Evolutionary conservation across 2,113 vertebrate species (phyloP), one percentile per base, ranked within the genome.

Genomic region (Sylvia atricapilla): DNA sequence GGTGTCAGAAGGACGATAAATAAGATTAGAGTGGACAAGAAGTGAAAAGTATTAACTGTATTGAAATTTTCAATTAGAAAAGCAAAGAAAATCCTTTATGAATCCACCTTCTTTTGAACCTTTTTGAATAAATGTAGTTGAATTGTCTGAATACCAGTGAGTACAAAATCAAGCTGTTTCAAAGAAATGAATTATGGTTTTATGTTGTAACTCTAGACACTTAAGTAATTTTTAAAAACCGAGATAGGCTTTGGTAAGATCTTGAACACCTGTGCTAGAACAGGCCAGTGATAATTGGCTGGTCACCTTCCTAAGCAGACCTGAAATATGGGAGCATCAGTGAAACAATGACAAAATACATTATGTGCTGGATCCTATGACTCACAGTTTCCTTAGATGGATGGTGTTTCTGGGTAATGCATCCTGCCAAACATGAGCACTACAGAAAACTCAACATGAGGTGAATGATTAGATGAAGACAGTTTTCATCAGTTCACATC

Each of bases 1-100:
- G 84, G 80, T 97, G 90, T 97, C 97, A 98, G 91, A 96, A 82
- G 88, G 88, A 96, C 90, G 97, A 92, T 97, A 97, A 97, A 95
- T 96, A 97, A 95, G 94, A 98, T 97, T 93, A 93, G 94, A 97
- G 90, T 97, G 96, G 96, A 97, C 93, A 64, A 93, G 63, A 96
- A 97, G 90, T 91, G 84, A 96, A 93, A 72, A 44, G 67, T 95
- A 93, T 97, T 97, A 96, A 94, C 68, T 90, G 78, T 75, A 94
- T 70, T 82, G 86, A 76, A 85, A 93, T 94, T 96, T 97, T 96
- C 90, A 94, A 76, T 96, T 93, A 96, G 82, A 95, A 96, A 96
- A 60, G 56, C 56, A 90, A 94, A 81, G 55, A 50, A 95, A 97
- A 66, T 93, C 73, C 69, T 92, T 88, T 90, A 90, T 95, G 93